Base-by-base conservation (phyloP, 2,113 vertebrate genomes). In the Peromyscus leucopus region DNA sequence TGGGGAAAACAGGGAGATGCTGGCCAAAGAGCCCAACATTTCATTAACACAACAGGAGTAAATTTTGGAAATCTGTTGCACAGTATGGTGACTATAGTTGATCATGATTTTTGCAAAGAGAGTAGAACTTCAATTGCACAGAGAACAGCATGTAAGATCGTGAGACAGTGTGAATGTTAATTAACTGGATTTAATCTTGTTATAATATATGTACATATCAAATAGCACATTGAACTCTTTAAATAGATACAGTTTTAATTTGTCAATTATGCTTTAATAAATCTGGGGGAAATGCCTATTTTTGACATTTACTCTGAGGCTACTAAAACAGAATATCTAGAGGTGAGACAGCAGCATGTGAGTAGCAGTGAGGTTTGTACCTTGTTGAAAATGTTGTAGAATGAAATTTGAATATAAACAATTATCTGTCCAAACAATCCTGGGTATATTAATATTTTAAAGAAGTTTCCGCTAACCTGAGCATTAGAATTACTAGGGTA, bases 171-270 rank as follows among this genome's bases (percentile, higher is more conserved):
- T 2, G 24, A 39, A 78, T 65, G 9, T 46, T 76, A 88, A 88
- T 42, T 74, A 90, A 75, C 8, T 48, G 69, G n/a, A 83, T 76
- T 76, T 75, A 67, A 69, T 76, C 12, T 84, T 78, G 28, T 59
- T 72, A 8, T 26, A 90, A 78, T 65, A 1, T 69, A 59, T 71
- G 1, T 19, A 78, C 10, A 61, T 76, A 78, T 33, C n/a, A 76
- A 84, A 89, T 59, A 69, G 55, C 12, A 84, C 57, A 67, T 2
- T 90, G 79, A 67, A 59, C 33, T 69, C n/a, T 78, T 17, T 61
- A 90, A 93, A 85, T 28, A n/a, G 11, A 71, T 19, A 85, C 26
- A 61, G 28, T 13, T 48, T 92, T 67, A 51, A 90, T 85, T 90
- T 93, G 59, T 28, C 51, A 85, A 26, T 39, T 85, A 7, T 19